A percentile compares a stretch with the other conserved stretches of the same genome.
These are phyloP conservation scores for Anodontia alba DNA, from an alignment of 2,888 invertebrate species.

Conservation along the genomic window DNA sequence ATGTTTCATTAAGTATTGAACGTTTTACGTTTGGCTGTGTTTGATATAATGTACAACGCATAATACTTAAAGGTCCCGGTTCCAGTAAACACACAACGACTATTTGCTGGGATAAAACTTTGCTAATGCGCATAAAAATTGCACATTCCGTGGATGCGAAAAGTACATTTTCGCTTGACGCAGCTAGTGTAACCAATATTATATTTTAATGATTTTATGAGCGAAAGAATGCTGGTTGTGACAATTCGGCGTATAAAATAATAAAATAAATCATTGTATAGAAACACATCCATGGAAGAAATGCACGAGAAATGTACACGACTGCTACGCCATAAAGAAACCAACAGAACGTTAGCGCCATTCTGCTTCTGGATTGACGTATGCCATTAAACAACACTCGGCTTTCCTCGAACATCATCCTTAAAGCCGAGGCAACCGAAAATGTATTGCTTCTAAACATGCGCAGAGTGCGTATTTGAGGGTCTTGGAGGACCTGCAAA, in stretches of 20 bases:
- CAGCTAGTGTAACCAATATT: too few relatives aligned
- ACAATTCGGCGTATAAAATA: conserved; percentile 54
- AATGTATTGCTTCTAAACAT: neutral
- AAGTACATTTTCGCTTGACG: too few relatives aligned
- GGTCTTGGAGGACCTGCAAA: conserved; percentile 31
- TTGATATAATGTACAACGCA: too few relatives aligned
- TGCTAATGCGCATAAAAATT: too few relatives aligned
- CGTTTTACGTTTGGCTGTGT: too few relatives aligned
- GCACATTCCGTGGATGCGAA: too few relatives aligned
- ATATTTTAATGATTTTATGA: too few relatives aligned
- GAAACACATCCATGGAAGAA: conserved; percentile 56
- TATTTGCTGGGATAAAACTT: too few relatives aligned
- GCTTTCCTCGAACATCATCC: conserved; percentile 36
- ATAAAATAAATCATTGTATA: conserved; percentile 56
- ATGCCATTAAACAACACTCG: conserved; percentile 39
- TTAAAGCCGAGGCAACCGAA: conserved; percentile 36
- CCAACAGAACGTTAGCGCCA: conserved; percentile 51
- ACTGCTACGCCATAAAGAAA: conserved; percentile 46
- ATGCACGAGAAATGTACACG: conserved; percentile 42
- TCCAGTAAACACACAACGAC: too few relatives aligned
- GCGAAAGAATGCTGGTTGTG: conserved; percentile 21
- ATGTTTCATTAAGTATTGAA: too few relatives aligned
- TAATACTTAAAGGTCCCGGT: too few relatives aligned
- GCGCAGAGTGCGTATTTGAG: conserved; percentile 24
- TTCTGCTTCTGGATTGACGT: conserved; percentile 40